Conservation (phyloP, 2,113 vertebrate species). For the Isurus oxyrinchus region DNA sequence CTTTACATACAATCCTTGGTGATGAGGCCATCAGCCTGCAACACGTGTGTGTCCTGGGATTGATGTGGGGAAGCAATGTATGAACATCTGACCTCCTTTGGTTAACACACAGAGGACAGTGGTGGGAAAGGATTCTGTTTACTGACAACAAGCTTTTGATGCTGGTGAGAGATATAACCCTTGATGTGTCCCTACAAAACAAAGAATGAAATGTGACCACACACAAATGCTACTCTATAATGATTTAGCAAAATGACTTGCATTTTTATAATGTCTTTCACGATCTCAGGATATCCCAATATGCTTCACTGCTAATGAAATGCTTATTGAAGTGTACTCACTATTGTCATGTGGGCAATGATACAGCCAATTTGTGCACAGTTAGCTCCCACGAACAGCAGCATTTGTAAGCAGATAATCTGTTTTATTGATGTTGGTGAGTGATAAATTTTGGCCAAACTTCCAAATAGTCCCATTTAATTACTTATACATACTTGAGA, state of each 20-base stretch:
- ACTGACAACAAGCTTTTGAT: conserved; percentile 97
- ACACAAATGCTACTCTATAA: not conserved
- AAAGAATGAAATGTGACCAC: not conserved
- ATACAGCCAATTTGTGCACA: not conserved
- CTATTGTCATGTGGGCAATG: not conserved
- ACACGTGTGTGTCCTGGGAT: not conserved
- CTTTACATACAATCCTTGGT: not conserved
- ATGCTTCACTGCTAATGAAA: not conserved
- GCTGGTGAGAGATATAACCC: conserved; percentile 96
- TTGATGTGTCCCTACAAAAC: conserved; percentile 87
- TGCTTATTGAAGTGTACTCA: not conserved
- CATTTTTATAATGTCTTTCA: not conserved
- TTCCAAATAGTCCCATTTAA: not conserved
- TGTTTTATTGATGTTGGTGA: not conserved
- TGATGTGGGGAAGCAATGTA: not conserved
- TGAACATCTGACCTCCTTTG: not conserved
- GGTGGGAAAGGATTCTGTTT: conserved; percentile 95
- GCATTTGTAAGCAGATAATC: not conserved
- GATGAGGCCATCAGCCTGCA: not conserved
- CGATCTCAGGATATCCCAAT: not conserved
- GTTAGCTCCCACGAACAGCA: not conserved
- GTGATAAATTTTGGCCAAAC: not conserved
- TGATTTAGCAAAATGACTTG: not conserved
- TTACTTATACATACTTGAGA: not conserved
- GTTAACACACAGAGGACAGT: conserved; percentile 75